Evolutionary conservation across 2,113 vertebrate genomes (phyloP).

Genomic region (Taurulus bubalis): DNA sequence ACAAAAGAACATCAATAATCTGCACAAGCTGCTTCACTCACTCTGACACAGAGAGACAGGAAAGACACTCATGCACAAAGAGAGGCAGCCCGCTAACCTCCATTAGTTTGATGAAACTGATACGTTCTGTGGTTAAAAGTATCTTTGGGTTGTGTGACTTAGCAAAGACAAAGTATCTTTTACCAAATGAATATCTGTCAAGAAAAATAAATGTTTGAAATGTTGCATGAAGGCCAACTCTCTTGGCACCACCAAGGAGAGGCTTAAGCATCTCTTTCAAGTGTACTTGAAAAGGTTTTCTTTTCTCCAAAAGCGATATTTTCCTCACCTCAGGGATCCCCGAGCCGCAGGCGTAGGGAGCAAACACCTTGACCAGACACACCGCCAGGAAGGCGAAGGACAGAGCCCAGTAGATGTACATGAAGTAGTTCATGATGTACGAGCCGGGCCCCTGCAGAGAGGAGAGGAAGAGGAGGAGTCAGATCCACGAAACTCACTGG

Average conservation of each 20-base stretch:
- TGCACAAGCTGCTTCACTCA: background rate
- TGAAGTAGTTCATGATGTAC: slow-evolving; percentile 99
- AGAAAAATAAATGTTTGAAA: background rate
- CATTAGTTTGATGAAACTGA: background rate
- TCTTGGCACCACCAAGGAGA: background rate
- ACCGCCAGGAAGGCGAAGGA: slow-evolving; percentile 97
- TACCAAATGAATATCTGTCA: background rate
- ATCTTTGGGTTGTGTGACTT: background rate
- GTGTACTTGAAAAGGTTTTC: background rate
- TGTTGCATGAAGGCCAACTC: background rate
- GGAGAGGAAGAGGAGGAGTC: background rate
- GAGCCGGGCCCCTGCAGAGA: slow-evolving; percentile 92
- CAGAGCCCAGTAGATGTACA: slow-evolving; percentile 99
- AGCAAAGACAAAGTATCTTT: no score
- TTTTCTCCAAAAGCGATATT: background rate
- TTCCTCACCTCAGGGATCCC: slow-evolving; percentile 96
- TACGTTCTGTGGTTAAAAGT: background rate
- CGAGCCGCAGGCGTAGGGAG: slow-evolving; percentile 97
- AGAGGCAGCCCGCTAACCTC: background rate
- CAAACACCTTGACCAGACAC: slow-evolving; percentile 96
- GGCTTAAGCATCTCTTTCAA: background rate
- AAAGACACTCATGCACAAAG: background rate
- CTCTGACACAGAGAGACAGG: background rate
- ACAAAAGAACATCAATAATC: slow-evolving; percentile 1
- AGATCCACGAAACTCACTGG: background rate